phyloP scores from a whole-genome alignment of 2,113 vertebrate genomes.

The Psammodynastes pulverulentus region DNA sequence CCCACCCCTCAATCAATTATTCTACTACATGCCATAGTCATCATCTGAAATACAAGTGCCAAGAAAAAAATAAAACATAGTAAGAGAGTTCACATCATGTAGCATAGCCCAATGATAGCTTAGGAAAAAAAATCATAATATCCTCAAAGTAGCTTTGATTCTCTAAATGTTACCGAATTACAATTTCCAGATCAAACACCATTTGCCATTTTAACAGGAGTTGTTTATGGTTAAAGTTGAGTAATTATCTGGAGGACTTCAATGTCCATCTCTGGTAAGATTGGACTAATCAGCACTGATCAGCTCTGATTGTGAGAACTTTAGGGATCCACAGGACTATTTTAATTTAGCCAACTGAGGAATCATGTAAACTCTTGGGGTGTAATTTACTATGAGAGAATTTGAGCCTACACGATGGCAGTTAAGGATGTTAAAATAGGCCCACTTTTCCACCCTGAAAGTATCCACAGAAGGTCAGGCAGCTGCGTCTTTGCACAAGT shows the following conservation, averaged over 20 bases:
- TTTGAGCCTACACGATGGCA: neutral
- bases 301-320: neutral
- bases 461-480: neutral
- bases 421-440: neutral
- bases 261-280: neutral
- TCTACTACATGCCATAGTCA: neutral
- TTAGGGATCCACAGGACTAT: neutral
- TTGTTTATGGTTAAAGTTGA: neutral
- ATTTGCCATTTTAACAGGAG: neutral
- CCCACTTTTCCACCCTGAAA: neutral
- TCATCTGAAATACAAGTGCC: neutral
- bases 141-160: neutral
- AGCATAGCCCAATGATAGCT: neutral
- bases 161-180: neutral
- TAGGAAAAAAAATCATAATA: neutral
- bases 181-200: neutral
- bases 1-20: neutral
- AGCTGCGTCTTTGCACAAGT: neutral
- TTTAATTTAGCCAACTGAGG: neutral
- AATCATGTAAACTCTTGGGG: neutral
- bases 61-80: neutral
- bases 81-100: neutral
- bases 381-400: neutral
- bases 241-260: neutral
- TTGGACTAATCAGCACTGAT: neutral